Conservation (phyloP, 2,888 invertebrate species). For the Trichacis sp. region DNA sequence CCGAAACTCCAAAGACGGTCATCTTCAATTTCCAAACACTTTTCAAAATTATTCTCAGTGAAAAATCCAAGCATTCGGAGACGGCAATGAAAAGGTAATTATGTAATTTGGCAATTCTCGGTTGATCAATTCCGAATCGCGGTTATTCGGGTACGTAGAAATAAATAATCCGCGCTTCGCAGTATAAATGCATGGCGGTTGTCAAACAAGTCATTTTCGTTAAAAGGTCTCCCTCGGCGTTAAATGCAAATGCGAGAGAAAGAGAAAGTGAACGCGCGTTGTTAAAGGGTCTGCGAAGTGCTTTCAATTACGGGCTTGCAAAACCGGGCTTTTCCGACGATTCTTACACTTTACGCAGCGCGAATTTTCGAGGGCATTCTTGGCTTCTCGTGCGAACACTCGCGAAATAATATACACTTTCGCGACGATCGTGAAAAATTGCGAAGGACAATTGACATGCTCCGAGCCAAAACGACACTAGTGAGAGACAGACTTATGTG, state of each 20-base stretch:
- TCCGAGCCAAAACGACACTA: no score
- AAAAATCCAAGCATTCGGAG: no score
- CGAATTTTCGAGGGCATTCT: constrained; percentile 54
- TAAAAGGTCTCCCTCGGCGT: constrained; percentile 62
- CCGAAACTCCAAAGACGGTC: no score
- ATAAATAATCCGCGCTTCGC: constrained; percentile 65
- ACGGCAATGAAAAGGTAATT: background rate
- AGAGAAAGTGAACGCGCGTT: constrained; percentile 32
- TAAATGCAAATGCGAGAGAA: constrained; percentile 61
- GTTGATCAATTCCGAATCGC: constrained; percentile 1
- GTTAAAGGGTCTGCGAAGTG: constrained; percentile 60
- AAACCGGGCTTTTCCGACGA: constrained; percentile 52
- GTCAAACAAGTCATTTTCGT: constrained; percentile 66
- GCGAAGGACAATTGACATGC: no score
- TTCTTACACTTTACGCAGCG: constrained; percentile 53
- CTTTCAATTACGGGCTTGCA: constrained; percentile 63
- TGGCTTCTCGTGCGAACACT: no score
- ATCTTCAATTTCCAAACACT: no score
- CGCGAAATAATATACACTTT: no score
- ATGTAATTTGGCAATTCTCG: constrained; percentile 16
- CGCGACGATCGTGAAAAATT: no score
- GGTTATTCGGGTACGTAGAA: no score
- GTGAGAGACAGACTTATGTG: no score
- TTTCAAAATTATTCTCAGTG: no score
- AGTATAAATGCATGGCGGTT: constrained; percentile 62